Evolutionary conservation across 2,113 vertebrate genomes (phyloP), one percentile per base, ranked within the genome.

Genomic region (Asarcornis scutulata): DNA sequence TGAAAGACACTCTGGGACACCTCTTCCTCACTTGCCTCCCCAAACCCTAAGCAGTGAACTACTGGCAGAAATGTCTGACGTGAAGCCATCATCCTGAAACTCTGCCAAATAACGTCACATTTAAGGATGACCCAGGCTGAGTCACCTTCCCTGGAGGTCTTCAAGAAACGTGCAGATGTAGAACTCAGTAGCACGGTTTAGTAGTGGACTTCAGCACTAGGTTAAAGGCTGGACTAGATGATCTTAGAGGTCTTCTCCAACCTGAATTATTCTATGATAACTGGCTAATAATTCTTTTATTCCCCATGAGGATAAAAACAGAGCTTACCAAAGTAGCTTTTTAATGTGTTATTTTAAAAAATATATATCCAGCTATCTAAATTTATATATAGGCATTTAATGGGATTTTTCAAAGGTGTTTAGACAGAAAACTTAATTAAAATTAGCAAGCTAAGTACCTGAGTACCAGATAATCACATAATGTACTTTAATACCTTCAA

Each of bases 331-430:
- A 83, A 56, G 14, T 13, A 20, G 13, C 11, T 68, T 84, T 63
- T 42, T 55, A 78, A 50, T 1, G 0, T 3, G 6, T 11, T 6
- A 6, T 5, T 36, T 7, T n/a, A 40, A 56, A 52, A 13, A 50
- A 73, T 50, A 46, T 15, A 46, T 56, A 72, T 21, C 22, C 26
- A 68, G 26, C 4, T 13, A 53, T 22, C 44, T 46, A 6, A 2
- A 14, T 59, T 59, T 53, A 36, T 59, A 67, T 25, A 60, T 2
- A 44, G 16, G 5, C 27, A 36, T 6, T 73, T 71, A 62, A 25
- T 13, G 8, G 3, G 15, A 62, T 77, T 96, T 94, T 73, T 58
- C 53, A 62, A 66, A 46, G 16, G 10, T 67, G 58, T 67, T 63
- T 27, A 63, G 11, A 72, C 13, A 64, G 58, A 67, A 15, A 74